phyloP scores from a whole-genome alignment of 2,888 invertebrate species.

The Pseudococcus jackbeardsleyi region DNA sequence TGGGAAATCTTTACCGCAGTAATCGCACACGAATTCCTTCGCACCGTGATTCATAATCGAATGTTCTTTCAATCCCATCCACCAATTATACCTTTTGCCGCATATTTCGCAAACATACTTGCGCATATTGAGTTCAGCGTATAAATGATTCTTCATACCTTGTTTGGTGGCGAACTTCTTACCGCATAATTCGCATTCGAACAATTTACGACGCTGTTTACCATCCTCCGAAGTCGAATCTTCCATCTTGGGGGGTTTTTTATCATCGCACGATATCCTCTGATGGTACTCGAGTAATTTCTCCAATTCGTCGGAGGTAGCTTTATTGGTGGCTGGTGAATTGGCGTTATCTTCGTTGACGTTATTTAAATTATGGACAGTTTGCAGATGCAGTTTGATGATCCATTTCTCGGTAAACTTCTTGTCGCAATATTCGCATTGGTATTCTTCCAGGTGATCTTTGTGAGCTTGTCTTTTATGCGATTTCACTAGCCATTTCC shows the following conservation, averaged over 20 bases:
- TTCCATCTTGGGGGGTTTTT: neutral
- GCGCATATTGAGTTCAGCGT: slow-evolving; percentile 59
- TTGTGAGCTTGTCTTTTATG: slow-evolving; percentile 57
- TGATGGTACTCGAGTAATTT: slow-evolving; percentile 53
- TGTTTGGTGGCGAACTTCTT: slow-evolving; percentile 58
- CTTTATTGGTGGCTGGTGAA: neutral
- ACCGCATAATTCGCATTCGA: slow-evolving; percentile 57
- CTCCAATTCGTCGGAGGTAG: slow-evolving; percentile 6
- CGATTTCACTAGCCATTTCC: slow-evolving; percentile 57
- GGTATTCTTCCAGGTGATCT: slow-evolving; percentile 54
- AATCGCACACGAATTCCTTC: slow-evolving; percentile 52
- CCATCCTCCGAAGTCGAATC: neutral
- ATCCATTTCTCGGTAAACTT: slow-evolving; percentile 60
- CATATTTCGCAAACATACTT: slow-evolving; percentile 61
- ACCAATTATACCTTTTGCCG: slow-evolving; percentile 62
- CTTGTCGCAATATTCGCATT: slow-evolving; percentile 56
- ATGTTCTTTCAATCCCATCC: slow-evolving; percentile 63
- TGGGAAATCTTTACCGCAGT: slow-evolving; percentile 57
- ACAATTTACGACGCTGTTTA: neutral
- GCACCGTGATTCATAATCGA: slow-evolving; percentile 60
- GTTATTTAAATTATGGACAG: slow-evolving; percentile 22
- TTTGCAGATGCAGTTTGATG: slow-evolving; percentile 59
- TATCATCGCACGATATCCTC: neutral
- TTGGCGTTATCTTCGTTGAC: neutral
- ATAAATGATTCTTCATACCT: slow-evolving; percentile 59